Percentiles rank a stretch among this genome's conserved stretches.
These are phyloP conservation scores for Carterocephalus palaemon DNA, from an alignment of 2,888 invertebrate genomes.

Conservation along the genomic window DNA sequence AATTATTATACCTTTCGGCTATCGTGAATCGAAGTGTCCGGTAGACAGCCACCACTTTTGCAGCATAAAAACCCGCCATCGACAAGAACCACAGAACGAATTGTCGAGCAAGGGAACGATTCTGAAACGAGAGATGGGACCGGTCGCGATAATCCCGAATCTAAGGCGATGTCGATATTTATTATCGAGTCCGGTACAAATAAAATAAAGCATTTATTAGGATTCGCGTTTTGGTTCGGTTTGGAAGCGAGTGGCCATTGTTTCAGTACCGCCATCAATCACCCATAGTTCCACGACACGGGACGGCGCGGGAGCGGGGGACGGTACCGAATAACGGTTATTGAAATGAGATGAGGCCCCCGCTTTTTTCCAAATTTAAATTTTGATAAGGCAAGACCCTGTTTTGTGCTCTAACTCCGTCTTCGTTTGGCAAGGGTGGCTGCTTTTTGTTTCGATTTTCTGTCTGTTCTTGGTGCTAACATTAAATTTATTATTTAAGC, in stretches of 20 bases:
- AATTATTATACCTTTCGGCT: too few relatives aligned
- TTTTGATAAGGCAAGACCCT: conserved; percentile 77
- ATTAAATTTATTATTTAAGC: conserved; percentile 40
- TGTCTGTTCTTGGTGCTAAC: conserved; percentile 53
- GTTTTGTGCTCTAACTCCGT: conserved; percentile 72
- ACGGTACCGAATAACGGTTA: conserved; percentile 73
- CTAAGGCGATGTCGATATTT: conserved; percentile 69
- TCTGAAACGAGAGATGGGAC: conserved; percentile 24
- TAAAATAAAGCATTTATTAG: conserved; percentile 78
- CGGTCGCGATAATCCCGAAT: conserved; percentile 58
- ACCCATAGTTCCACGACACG: conserved; percentile 54
- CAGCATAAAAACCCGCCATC: conserved; percentile 2
- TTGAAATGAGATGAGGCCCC: conserved; percentile 75
- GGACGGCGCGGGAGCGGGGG: conserved; percentile 37
- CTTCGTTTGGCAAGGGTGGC: conserved; percentile 62
- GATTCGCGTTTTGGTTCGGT: conserved; percentile 69
- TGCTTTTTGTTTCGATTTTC: conserved; percentile 62
- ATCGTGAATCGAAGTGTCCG: too few relatives aligned
- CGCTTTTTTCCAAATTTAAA: conserved; percentile 78
- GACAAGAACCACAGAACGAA: conserved; percentile 14
- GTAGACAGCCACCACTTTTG: too few relatives aligned
- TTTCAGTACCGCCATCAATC: conserved; percentile 75
- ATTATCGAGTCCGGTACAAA: conserved; percentile 71
- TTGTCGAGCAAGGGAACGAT: conserved; percentile 15
- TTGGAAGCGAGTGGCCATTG: conserved; percentile 67